Base-by-base conservation (phyloP, 1,140 invertebrate genomes). In the Pseudomyrmex pallidus region DNA sequence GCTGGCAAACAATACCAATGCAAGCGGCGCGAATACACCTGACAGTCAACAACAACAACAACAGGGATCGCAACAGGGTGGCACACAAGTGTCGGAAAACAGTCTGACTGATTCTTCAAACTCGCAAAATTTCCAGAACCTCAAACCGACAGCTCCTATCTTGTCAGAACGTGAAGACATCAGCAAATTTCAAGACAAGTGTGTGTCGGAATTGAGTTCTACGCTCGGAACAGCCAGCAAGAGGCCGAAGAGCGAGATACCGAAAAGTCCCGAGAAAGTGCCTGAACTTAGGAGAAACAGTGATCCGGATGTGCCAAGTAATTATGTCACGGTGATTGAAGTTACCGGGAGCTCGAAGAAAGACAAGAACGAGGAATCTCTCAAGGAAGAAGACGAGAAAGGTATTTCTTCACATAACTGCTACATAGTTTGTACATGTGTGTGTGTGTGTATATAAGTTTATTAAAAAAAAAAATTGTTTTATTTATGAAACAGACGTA, bases 281-380 rank as follows among this genome's bases (percentile, higher is more conserved):
- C 89, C 90, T 90, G 91, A 92, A 88, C 90, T 91, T 80, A 90
- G 93, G 82, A 93, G 93, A 89, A 94, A 94, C 86, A 94, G 93
- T 80, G 89, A 94, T 90, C 92, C 93, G 70, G 93, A 94, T 90
- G 95, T 95, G 89, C 96, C 95, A 91, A 96, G 96, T 92, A 97
- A 97, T 94, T 98, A 98, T 95, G 96, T 98, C 82, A 98, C 97
- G 77, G 97, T 98, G 66, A 98, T 98, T 85, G 97, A 98, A 95
- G 97, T 98, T 2, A 98, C 97, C 67, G 95, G 95, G 12, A 94
- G 87, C 67, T 91, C 91, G 5, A 94, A 94, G 70, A 94, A 94
- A 74, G 93, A 94, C 57, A 94, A 93, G 74, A 90, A 90, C 70
- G 92, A 93, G 57, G 91, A 93, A 77, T 90, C 89, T 77, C 87